phyloP scores from a whole-genome alignment of 2,113 vertebrate genomes.

The Tauraco erythrolophus region DNA sequence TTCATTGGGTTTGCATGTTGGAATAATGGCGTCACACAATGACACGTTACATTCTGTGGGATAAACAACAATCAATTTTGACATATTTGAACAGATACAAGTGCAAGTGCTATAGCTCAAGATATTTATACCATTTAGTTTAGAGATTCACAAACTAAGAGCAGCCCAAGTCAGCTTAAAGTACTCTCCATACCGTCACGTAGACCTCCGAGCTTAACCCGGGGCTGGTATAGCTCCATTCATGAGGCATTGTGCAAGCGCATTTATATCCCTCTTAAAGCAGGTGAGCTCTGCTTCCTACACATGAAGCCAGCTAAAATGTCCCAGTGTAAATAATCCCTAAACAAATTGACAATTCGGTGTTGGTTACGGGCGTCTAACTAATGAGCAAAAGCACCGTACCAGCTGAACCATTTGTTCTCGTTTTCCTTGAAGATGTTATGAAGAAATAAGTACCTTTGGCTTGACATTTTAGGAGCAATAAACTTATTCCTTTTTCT shows the following conservation, averaged over 20 bases:
- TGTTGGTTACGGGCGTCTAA: background rate
- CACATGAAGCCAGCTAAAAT: background rate
- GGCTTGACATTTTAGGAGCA: background rate
- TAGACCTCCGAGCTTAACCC: background rate
- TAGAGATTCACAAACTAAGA: background rate
- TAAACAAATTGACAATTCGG: background rate
- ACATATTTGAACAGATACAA: background rate
- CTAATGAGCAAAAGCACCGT: background rate
- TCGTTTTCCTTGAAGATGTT: background rate
- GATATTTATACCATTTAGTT: background rate
- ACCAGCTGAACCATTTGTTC: background rate
- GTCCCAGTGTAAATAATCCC: background rate
- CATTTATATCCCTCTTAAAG: background rate
- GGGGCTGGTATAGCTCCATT: background rate
- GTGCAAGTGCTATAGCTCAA: background rate
- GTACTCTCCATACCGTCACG: background rate
- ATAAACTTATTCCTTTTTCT: background rate
- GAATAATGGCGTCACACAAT: constrained; percentile 83
- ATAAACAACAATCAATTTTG: background rate
- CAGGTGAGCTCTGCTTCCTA: background rate
- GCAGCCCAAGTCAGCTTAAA: background rate
- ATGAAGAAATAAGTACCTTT: background rate
- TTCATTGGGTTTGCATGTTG: constrained; percentile 84
- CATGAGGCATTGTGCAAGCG: background rate
- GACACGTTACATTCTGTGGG: constrained; percentile 90